phyloP scores from a whole-genome alignment of 1,140 invertebrate genomes.

The Galendromus occidentalis region DNA sequence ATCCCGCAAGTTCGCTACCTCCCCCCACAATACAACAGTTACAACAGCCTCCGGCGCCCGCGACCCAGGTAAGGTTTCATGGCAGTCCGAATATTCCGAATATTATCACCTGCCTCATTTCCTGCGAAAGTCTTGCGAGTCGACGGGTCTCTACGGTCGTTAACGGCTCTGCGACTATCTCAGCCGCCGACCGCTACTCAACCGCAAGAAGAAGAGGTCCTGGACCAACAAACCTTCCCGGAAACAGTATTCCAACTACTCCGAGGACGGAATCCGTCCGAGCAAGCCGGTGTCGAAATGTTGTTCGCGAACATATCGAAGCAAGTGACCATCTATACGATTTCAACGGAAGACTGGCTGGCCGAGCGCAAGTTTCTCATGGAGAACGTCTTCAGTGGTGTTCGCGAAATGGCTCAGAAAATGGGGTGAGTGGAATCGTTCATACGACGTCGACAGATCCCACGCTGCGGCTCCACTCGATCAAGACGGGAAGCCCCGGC shows the following conservation, averaged over 20 bases:
- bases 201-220: not conserved
- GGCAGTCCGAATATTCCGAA: too few relatives aligned
- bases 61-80: too few relatives aligned
- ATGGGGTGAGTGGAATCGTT: slow-evolving; percentile 1
- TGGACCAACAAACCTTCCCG: not conserved
- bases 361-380: not conserved
- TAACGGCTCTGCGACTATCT: too few relatives aligned
- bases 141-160: too few relatives aligned
- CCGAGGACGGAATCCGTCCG: not conserved
- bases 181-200: not conserved
- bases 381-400: not conserved
- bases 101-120: too few relatives aligned
- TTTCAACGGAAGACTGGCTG: not conserved
- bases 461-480: too few relatives aligned
- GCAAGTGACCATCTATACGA: slow-evolving; percentile 5
- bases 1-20: too few relatives aligned
- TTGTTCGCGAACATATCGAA: slow-evolving; percentile 6
- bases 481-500: too few relatives aligned
- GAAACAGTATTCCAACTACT: slow-evolving; percentile 1
- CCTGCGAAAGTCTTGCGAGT: too few relatives aligned
- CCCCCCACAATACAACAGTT: too few relatives aligned
- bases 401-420: not conserved
- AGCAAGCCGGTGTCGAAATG: not conserved
- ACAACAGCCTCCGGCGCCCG: too few relatives aligned
- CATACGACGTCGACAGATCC: too few relatives aligned